Base-by-base conservation (phyloP, 2,797 vertebrate genomes). In the Synanceia verrucosa region DNA sequence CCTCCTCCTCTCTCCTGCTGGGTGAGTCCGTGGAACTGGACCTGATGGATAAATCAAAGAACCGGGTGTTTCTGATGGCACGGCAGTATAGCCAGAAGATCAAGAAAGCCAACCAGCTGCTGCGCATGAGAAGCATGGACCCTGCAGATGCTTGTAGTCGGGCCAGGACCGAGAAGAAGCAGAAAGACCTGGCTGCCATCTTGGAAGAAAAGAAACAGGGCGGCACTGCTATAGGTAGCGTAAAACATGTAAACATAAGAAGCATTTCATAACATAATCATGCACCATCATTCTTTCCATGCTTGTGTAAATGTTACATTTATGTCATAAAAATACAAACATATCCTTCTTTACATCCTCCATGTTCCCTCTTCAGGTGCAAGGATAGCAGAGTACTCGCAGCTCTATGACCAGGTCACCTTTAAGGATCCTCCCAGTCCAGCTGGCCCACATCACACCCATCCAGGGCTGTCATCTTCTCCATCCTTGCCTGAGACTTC, bases 1-100 rank as follows among this genome's bases (percentile, higher is more conserved):
- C 95, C 53, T 86, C 95, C 6, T 89, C 94, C 47, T 91, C 84
- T 31, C 91, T 93, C 13, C 89, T 94, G 58, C 85, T 96, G 33
- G 91, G 92, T 0, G 70, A 86, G 1, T 90, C 80, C 9, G 21
- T 90, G 28, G 96, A 97, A 77, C 91, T 92, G 67, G 96, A 95
- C 1, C 73, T 91, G 53, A 87, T 84, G 28, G 97, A 99, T 66
- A 98, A 95, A 86, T 94, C 94, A 5, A 97, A 95, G 79, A 99
- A 95, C 84, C 94, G 95, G 36, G 98, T 99, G 64, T 98, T 98
- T 79, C 90, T 97, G 76, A 99, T 99, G 98, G 97, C 97, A 3
- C 94, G 97, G 44, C 97, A 99, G 58, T 99, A 99, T 70, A 99
- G 98, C 83, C 97, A 99, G 89, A 99, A 99, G 93, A 99, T 99